Percentiles rank a stretch among this genome's conserved stretches.
phyloP scores from a whole-genome alignment of 2,797 vertebrate species.

The Potorous gilbertii region DNA sequence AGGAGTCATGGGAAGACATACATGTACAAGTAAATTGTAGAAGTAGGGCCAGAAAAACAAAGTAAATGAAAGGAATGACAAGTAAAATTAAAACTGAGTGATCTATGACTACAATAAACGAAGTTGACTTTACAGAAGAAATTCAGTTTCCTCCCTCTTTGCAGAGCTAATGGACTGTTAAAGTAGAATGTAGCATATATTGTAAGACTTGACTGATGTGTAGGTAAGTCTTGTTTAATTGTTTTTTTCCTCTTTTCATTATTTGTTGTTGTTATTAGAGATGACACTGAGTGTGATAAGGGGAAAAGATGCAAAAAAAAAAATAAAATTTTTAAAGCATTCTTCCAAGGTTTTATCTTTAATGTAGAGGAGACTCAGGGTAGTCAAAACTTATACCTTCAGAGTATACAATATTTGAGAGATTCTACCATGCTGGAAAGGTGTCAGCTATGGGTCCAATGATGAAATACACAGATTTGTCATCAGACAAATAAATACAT shows the following conservation, averaged over 20 bases:
- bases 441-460: background rate
- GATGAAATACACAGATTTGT: background rate
- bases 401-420: background rate
- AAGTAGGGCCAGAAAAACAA: background rate
- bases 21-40: background rate
- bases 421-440: background rate
- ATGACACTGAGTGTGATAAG: background rate
- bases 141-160: too few species aligned
- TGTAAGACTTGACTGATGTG: background rate
- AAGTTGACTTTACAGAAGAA: too few species aligned
- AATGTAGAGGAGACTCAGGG: background rate
- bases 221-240: background rate
- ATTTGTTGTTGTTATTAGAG: too few species aligned
- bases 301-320: background rate
- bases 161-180: too few species aligned
- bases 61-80: too few species aligned
- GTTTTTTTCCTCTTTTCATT: background rate
- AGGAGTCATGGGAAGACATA: background rate
- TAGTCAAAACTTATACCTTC: background rate
- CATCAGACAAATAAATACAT: background rate
- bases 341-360: background rate
- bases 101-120: too few species aligned
- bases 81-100: too few species aligned
- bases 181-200: background rate
- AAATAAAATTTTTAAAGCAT: background rate